Evolutionary conservation across 2,113 vertebrate species (phyloP), one percentile per base, ranked within the genome.

Genomic region (Atherinomorus stipes): DNA sequence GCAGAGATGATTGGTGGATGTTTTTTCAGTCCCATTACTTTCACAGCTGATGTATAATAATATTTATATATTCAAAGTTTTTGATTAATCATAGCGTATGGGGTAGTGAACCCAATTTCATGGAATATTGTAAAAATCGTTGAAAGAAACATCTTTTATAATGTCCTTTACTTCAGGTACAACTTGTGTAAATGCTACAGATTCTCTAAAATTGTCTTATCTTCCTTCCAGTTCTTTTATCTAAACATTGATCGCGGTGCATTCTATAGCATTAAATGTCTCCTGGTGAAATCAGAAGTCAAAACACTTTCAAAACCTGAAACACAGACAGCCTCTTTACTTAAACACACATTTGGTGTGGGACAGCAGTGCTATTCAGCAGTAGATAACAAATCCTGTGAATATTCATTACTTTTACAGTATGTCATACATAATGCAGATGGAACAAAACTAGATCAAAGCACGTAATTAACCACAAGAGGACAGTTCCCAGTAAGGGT

Each of bases 361-460:
- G 61, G 52, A 18, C 23, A 31, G 47, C 53, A 28, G 44, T n/a
- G 53, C 45, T 19, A 4, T 42, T 72, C 51, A 1, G 49, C 65
- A 0, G 64, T 53, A 62, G 60, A 67, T 54, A 73, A 71, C 44
- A 40, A 31, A 51, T 65, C 53, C 21, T 34, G 68, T 76, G 82
- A 88, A 78, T 83, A 83, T 88, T 88, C 67, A 81, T 28, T 78
- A 78, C 83, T 74, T 73, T 81, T 86, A 85, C 61, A 71, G 64
- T 21, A 88, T 34, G 23, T 76, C 59, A 79, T 81, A 74, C 56
- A 83, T 81, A 51, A 68, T 63, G 60, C 67, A 78, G 73, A 87
- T 76, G 79, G 71, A 71, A 80, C 70, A 86, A 76, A 83, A 70
- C 59, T 58, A 74, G 83, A 89, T 90, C 85, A 88, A 89, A 88